Evolutionary conservation across 2,113 vertebrate species (phyloP).

Genomic region (Grammomys surdaster): DNA sequence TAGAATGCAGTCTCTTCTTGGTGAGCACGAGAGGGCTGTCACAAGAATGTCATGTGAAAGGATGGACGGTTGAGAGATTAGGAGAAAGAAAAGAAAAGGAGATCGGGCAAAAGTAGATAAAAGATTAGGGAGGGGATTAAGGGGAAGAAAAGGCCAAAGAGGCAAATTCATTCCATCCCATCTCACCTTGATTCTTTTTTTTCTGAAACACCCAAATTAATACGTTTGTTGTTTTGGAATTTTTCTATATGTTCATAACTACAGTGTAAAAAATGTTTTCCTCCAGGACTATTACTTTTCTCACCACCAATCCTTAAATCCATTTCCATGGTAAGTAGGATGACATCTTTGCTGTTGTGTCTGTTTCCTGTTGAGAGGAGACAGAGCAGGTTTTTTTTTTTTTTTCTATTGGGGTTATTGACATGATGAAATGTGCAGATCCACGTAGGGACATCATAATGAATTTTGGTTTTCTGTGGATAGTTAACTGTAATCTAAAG

Average conservation of each 20-base stretch:
- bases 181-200: neutral
- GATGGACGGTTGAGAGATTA: neutral
- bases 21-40: neutral
- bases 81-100: too few species aligned
- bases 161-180: neutral
- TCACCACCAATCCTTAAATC: neutral
- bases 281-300: neutral
- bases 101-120: neutral
- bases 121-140: neutral
- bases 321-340: neutral
- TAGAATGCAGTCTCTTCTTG: neutral
- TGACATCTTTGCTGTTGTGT: neutral
- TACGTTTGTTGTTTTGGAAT: neutral
- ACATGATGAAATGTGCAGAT: neutral
- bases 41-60: neutral
- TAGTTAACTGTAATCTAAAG: neutral
- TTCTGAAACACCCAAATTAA: neutral
- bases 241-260: neutral
- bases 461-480: neutral
- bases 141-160: neutral
- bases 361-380: neutral
- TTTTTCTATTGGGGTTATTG: neutral
- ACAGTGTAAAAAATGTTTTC: neutral
- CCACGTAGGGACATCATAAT: neutral
- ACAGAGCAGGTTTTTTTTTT: neutral